phyloP scores from a whole-genome alignment of 2,113 vertebrate genomes.

The Panurus biarmicus region DNA sequence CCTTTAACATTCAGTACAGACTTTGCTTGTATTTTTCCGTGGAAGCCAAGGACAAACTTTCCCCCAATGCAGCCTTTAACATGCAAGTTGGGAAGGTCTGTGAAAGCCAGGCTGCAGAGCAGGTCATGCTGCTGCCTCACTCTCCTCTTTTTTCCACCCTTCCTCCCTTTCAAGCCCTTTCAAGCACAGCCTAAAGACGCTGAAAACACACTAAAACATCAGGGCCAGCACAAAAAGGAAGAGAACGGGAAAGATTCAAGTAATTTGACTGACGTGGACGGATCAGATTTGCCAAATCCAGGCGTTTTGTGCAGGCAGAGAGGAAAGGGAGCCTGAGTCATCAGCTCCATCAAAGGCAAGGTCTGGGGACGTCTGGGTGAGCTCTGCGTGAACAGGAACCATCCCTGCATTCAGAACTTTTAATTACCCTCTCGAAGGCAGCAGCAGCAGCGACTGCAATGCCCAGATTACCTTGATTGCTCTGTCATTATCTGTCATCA shows the following conservation, averaged over 20 bases:
- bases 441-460: constrained; percentile 57
- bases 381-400: constrained; percentile 6
- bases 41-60: not conserved
- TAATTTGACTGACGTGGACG: constrained; percentile 23
- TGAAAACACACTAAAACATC: not conserved
- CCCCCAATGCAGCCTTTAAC: not conserved
- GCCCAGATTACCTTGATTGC: constrained; percentile 79
- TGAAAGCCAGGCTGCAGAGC: not conserved
- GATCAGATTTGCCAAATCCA: constrained; percentile 3
- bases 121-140: not conserved
- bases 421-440: constrained; percentile 54
- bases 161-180: not conserved
- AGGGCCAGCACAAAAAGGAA: not conserved
- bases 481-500: constrained; percentile 76
- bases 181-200: not conserved
- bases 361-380: constrained; percentile 2
- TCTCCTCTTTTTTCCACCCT: not conserved
- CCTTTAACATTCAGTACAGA: not conserved
- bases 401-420: constrained; percentile 52
- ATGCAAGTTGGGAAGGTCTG: not conserved
- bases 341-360: constrained; percentile 31
- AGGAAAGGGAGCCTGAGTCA: constrained; percentile 52
- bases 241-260: constrained; percentile 6
- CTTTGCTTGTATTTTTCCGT: not conserved
- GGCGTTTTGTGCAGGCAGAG: not conserved